These are phyloP conservation scores for Pristionchus mayeri DNA, from an alignment of 2,888 invertebrate species.

Conservation along the genomic window DNA sequence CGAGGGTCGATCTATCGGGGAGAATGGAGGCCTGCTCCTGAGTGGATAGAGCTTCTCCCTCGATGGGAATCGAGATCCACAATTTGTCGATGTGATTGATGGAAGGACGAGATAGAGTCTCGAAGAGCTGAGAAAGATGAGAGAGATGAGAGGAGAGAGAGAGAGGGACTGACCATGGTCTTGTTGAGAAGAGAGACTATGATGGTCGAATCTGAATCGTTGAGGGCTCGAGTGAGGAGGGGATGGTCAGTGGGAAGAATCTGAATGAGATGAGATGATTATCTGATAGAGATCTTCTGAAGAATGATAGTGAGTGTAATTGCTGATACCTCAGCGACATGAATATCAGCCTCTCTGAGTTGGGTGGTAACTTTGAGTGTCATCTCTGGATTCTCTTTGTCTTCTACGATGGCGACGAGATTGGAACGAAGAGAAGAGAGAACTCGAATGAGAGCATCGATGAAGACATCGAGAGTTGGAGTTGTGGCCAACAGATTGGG, in stretches of 20 bases:
- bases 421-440: slow-evolving; percentile 67
- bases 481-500: slow-evolving; percentile 67
- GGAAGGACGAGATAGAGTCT: slow-evolving; percentile 53
- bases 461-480: slow-evolving; percentile 67
- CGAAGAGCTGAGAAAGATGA: slow-evolving; percentile 54
- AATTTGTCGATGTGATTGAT: slow-evolving; percentile 62
- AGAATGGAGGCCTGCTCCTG: slow-evolving; percentile 38
- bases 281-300: no score
- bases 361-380: slow-evolving; percentile 58
- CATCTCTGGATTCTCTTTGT: slow-evolving; percentile 58
- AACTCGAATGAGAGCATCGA: slow-evolving; percentile 59
- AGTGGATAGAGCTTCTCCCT: slow-evolving; percentile 51
- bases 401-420: slow-evolving; percentile 69
- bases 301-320: no score
- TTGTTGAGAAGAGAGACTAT: slow-evolving; percentile 66
- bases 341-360: slow-evolving; percentile 65
- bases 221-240: slow-evolving; percentile 64
- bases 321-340: slow-evolving; percentile 68
- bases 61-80: slow-evolving; percentile 64
- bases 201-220: slow-evolving; percentile 67
- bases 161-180: slow-evolving; percentile 30
- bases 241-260: slow-evolving; percentile 65
- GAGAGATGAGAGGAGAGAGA: neutral
- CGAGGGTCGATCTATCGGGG: slow-evolving; percentile 30
- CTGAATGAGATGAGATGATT: no score